Evolutionary conservation across 2,797 vertebrate species (phyloP).

Genomic region (Anas bernieri): DNA sequence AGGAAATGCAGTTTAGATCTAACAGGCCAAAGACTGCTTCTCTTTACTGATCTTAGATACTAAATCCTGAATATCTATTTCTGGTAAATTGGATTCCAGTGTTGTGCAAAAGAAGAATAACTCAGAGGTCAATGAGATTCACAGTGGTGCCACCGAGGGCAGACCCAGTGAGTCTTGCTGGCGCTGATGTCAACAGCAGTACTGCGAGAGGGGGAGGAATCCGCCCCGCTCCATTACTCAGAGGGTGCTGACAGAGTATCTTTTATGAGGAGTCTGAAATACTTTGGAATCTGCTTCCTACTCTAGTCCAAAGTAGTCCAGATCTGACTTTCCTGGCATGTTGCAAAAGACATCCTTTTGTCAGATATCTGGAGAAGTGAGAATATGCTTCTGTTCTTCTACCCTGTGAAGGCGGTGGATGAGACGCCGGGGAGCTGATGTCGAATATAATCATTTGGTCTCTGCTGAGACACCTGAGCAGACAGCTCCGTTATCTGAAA

Average conservation of each 20-base stretch:
- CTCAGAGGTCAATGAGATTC: neutral
- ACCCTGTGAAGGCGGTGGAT: neutral
- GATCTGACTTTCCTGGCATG: neutral
- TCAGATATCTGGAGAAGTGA: neutral
- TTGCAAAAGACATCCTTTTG: neutral
- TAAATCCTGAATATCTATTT: slow-evolving; percentile 26
- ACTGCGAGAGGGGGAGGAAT: neutral
- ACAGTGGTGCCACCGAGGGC: neutral
- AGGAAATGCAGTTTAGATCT: neutral
- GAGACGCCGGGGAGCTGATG: neutral
- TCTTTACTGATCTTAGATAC: neutral
- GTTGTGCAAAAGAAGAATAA: neutral
- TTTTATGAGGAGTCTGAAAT: neutral
- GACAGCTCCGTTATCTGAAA: neutral
- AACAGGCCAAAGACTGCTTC: neutral
- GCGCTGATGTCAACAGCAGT: neutral
- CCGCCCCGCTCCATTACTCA: neutral
- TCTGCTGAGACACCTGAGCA: neutral
- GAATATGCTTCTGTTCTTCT: neutral
- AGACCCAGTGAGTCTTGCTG: neutral
- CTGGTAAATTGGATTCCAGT: neutral
- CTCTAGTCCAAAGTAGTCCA: neutral
- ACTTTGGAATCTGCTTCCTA: slow-evolving; percentile 1
- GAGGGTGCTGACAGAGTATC: neutral
- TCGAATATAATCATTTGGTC: neutral